Percentiles rank a stretch among this genome's conserved stretches.
These are phyloP conservation scores for Oreochromis grahami DNA, from an alignment of 2,797 vertebrate species.

Conservation along the genomic window DNA sequence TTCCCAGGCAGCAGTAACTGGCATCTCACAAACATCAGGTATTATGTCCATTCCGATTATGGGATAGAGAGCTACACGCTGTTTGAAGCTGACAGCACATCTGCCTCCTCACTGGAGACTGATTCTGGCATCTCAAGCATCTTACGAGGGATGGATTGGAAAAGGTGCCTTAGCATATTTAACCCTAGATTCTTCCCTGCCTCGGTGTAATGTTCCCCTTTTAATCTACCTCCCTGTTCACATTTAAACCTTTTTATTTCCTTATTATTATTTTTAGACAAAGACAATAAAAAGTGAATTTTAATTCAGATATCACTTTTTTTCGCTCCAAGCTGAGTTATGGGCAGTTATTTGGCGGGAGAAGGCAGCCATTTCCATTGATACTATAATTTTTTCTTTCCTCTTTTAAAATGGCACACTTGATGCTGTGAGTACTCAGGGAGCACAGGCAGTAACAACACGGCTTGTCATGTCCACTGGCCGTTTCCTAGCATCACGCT, in stretches of 20 bases:
- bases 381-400: constrained; percentile 30
- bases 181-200: constrained; percentile 44
- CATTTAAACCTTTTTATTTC: not conserved
- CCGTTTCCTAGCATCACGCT: constrained; percentile 76
- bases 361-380: constrained; percentile 34
- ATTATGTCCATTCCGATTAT: constrained; percentile 88
- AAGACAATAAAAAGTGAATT: not conserved
- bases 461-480: constrained; percentile 81
- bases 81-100: constrained; percentile 86
- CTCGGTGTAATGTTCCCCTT: constrained; percentile 27
- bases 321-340: not conserved
- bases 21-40: constrained; percentile 80
- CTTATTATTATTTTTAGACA: not conserved
- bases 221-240: constrained; percentile 30
- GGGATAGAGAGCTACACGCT: constrained; percentile 78
- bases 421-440: constrained; percentile 69
- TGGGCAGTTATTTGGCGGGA: not conserved
- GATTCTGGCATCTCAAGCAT: constrained; percentile 83
- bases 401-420: constrained; percentile 66
- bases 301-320: not conserved
- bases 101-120: constrained; percentile 83
- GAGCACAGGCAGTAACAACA: constrained; percentile 78
- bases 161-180: constrained; percentile 61
- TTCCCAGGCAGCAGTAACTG: constrained; percentile 73
- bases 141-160: constrained; percentile 73